These are phyloP conservation scores for Alligator sinensis DNA, from an alignment of 2,113 vertebrate genomes.

Conservation along the genomic window DNA sequence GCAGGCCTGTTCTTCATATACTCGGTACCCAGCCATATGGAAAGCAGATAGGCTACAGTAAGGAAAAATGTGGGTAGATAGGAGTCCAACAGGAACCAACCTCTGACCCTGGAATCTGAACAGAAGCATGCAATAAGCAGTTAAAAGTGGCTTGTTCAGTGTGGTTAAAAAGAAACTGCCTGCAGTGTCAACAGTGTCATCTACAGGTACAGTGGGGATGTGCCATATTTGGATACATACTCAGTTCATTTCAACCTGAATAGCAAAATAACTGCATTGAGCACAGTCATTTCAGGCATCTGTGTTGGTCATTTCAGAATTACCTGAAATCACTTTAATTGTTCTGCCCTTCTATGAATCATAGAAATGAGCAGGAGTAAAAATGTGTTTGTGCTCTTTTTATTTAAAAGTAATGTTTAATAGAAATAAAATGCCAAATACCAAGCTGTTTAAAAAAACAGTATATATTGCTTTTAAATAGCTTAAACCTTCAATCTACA, in stretches of 20 bases:
- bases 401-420: not conserved
- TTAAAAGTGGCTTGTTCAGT: not conserved
- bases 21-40: slow-evolving; percentile 85
- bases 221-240: not conserved
- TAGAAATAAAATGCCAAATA: not conserved
- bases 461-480: not conserved
- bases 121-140: not conserved
- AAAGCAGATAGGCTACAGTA: slow-evolving; percentile 83
- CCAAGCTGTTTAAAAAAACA: not conserved
- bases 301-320: not conserved
- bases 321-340: not conserved
- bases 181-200: accelerated
- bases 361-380: not conserved
- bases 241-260: not conserved
- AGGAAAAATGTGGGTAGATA: slow-evolving; percentile 87
- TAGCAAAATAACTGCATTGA: not conserved
- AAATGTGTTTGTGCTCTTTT: not conserved
- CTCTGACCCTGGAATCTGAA: slow-evolving; percentile 87
- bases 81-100: slow-evolving; percentile 90
- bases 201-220: not conserved
- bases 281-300: not conserved
- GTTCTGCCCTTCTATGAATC: not conserved
- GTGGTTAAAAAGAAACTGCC: not conserved
- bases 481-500: not conserved
- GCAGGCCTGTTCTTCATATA: slow-evolving; percentile 87